Evolutionary conservation across 2,797 vertebrate genomes (phyloP).

Genomic region (Lagodon rhomboides): DNA sequence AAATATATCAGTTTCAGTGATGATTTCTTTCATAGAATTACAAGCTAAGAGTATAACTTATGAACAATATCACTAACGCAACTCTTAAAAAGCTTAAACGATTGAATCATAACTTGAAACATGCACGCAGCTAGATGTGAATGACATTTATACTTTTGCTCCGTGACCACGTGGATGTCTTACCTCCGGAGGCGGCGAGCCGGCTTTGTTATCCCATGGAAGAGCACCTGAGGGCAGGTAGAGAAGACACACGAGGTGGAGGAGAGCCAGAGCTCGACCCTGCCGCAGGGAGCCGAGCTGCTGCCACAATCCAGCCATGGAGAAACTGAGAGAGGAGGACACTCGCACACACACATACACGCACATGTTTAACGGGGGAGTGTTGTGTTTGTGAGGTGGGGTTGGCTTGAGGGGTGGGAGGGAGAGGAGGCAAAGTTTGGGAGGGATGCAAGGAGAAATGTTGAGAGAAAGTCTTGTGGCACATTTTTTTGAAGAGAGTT

Average conservation of each 20-base stretch:
- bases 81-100: background rate
- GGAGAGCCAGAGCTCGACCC: conserved; percentile 60
- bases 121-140: background rate
- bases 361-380: conserved; percentile 47
- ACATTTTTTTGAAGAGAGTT: conserved; percentile 16
- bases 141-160: background rate
- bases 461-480: conserved; percentile 44
- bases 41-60: background rate
- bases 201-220: conserved; percentile 48
- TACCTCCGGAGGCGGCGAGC: conserved; percentile 69
- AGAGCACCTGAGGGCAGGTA: conserved; percentile 63
- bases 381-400: conserved; percentile 65
- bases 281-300: conserved; percentile 63
- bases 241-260: conserved; percentile 66
- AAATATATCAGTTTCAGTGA: background rate
- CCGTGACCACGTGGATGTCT: conserved; percentile 38
- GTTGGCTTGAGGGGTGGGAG: conserved; percentile 70
- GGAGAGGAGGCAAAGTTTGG: conserved; percentile 52
- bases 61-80: background rate
- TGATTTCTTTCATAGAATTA: conserved; percentile 17
- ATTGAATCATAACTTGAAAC: background rate
- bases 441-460: conserved; percentile 40
- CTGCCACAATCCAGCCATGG: conserved; percentile 79
- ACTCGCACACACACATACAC: conserved; percentile 41
- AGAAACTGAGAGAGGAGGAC: conserved; percentile 71